These are phyloP conservation scores for Caenorhabditis latens DNA, from an alignment of 1,140 invertebrate species.

Conservation along the genomic window DNA sequence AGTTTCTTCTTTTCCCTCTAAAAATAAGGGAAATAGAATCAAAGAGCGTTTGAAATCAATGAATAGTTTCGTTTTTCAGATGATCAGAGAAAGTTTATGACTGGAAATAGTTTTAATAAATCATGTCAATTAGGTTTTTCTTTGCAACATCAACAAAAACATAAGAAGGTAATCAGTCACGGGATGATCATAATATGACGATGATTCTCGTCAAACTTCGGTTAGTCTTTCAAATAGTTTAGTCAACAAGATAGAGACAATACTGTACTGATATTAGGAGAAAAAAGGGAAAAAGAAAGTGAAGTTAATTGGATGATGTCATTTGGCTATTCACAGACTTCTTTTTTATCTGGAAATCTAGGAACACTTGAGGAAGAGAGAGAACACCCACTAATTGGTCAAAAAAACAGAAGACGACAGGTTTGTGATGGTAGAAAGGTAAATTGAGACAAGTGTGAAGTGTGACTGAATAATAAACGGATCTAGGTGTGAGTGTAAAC, in stretches of 20 bases:
- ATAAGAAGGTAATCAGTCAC: slow-evolving; percentile 3
- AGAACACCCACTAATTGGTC: slow-evolving; percentile 17
- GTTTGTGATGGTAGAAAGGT: neutral
- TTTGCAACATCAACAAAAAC: neutral
- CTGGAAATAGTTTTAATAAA: neutral
- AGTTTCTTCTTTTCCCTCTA: neutral
- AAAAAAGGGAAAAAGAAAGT: neutral
- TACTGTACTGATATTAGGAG: neutral
- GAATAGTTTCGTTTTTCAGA: neutral
- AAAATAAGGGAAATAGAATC: neutral
- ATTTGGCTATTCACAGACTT: neutral
- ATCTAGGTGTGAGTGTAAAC: neutral
- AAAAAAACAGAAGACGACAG: neutral
- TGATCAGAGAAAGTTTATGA: neutral
- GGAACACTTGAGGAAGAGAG: neutral
- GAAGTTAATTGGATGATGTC: neutral
- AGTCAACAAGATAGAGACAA: slow-evolving; percentile 32
- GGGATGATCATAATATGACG: slow-evolving; percentile 40
- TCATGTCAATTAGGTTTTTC: too few species aligned
- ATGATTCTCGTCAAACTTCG: slow-evolving; percentile 12
- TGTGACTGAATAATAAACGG: neutral
- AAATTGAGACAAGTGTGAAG: neutral
- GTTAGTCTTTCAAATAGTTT: slow-evolving; percentile 34
- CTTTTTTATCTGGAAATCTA: neutral
- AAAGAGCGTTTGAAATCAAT: neutral